These are phyloP conservation scores for Pristionchus fissidentatus DNA, from an alignment of 2,888 invertebrate genomes.

Conservation along the genomic window DNA sequence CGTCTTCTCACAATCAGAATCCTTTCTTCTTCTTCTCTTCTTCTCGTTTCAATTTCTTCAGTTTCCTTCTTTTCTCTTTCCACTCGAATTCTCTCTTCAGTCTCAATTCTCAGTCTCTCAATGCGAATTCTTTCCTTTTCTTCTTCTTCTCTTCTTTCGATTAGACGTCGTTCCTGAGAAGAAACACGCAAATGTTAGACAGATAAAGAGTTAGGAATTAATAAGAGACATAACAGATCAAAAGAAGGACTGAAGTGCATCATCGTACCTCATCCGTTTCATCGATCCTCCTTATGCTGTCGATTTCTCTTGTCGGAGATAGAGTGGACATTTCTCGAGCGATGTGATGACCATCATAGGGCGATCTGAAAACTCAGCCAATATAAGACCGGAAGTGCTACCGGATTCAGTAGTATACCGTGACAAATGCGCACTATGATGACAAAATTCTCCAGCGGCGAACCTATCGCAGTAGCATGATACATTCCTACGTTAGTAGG, in stretches of 20 bases:
- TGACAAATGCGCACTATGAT: not conserved
- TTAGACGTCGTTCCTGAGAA: not conserved
- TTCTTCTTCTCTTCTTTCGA: not conserved
- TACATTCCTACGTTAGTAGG: not conserved
- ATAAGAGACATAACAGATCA: not conserved
- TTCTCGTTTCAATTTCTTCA: conserved; percentile 20
- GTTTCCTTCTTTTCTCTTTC: conserved; percentile 12
- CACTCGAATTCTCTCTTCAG: conserved; percentile 17
- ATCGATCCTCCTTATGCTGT: not conserved
- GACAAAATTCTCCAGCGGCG: not conserved
- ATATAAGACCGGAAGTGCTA: not conserved
- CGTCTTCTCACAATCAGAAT: not conserved
- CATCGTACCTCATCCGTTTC: conserved; percentile 49
- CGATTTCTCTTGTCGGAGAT: not conserved
- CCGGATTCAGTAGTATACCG: not conserved
- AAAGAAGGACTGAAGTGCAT: not conserved
- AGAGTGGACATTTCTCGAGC: conserved; percentile 5
- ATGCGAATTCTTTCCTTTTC: not conserved
- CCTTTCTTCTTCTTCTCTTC: conserved; percentile 29
- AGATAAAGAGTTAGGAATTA: not conserved
- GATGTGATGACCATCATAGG: conserved; percentile 6
- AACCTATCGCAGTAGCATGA: not conserved
- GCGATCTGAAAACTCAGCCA: conserved; percentile 15
- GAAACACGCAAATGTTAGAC: not conserved
- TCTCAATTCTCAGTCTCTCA: not conserved